Evolutionary conservation across 1,140 invertebrate species (phyloP), one percentile per base, ranked within the genome.

Genomic region (Trichonephila inaurata): DNA sequence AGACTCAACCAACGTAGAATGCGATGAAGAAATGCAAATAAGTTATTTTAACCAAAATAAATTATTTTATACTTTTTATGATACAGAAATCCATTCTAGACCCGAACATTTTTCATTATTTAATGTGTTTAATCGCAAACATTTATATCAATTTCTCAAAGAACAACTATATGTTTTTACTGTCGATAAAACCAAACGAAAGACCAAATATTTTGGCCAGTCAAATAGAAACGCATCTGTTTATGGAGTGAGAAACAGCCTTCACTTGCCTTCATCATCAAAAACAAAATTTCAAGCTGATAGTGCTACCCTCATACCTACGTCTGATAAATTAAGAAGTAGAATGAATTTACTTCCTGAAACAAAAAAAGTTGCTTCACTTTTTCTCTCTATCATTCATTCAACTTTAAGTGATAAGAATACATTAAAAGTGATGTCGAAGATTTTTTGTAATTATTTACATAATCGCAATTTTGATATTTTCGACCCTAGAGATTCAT

Each of bases 1-100:
- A 33, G 58, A 88, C 61, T 88, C 81, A 10, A 58, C n/a, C 19
- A 40, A 16, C 44, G 81, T 28, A 51, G 51, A 24, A 51, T 40
- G 51, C 44, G 81, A 83, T 88, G 60, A 12, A n/a, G 61, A 62
- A 61, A 62, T 33, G 24, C 14, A 64, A 88, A 61, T 64, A 88
- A 88, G 62, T 28, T 33, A 33, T 18, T 77, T 4, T 18, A 24
- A 40, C 69, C 69, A 16, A 77, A 77, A 33, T 66, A 66, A 66
- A 28, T 77, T 24, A 33, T 24, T 24, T 16, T 40, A 28, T 16
- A 77, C 6, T 77, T 77, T 77, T 40, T 77, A 33, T 12, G 28
- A 77, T 16, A 77, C 28, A 24, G 28, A 28, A 12, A 33, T 6
- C 16, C 14, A 77, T 28, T 33, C 24, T 5, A 77, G 24, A 12